Percentiles rank a stretch among this genome's conserved stretches.
phyloP scores from a whole-genome alignment of 2,888 invertebrate species.

The Harpalus rufipes region DNA sequence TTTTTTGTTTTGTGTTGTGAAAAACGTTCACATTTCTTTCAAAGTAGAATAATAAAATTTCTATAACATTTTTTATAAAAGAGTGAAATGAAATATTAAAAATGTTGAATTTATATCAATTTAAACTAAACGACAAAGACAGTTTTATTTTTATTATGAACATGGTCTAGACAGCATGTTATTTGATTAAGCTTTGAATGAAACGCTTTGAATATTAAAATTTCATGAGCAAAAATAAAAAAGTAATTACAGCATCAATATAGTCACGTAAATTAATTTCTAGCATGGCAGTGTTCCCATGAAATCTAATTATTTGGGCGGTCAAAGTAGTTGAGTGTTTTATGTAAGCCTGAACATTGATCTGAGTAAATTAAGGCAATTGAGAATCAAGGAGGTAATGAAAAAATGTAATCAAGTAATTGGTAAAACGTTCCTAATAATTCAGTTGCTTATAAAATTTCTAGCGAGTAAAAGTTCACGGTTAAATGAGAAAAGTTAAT shows the following conservation, averaged over 20 bases:
- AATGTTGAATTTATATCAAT: not conserved
- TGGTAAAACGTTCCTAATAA: slow-evolving; percentile 41
- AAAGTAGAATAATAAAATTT: not conserved
- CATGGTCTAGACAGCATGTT: not conserved
- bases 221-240: not conserved
- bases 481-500: slow-evolving; percentile 36
- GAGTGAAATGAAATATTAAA: not conserved
- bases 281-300: not conserved
- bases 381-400: slow-evolving; percentile 41
- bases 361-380: slow-evolving; percentile 41
- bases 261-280: slow-evolving; percentile 23
- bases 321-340: slow-evolving; percentile 11
- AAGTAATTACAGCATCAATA: slow-evolving; percentile 26
- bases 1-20: no score
- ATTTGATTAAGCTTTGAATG: not conserved
- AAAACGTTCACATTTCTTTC: not conserved
- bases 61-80: not conserved
- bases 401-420: slow-evolving; percentile 53
- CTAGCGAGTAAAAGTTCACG: not conserved
- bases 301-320: slow-evolving; percentile 20
- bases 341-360: slow-evolving; percentile 6
- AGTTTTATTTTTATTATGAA: not conserved
- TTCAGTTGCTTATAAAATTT: slow-evolving; percentile 34
- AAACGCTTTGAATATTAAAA: not conserved
- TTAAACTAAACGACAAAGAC: not conserved